Evolutionary conservation across 2,797 vertebrate genomes (phyloP), one percentile per base, ranked within the genome.

Genomic region (Leucoraja ocellata): DNA sequence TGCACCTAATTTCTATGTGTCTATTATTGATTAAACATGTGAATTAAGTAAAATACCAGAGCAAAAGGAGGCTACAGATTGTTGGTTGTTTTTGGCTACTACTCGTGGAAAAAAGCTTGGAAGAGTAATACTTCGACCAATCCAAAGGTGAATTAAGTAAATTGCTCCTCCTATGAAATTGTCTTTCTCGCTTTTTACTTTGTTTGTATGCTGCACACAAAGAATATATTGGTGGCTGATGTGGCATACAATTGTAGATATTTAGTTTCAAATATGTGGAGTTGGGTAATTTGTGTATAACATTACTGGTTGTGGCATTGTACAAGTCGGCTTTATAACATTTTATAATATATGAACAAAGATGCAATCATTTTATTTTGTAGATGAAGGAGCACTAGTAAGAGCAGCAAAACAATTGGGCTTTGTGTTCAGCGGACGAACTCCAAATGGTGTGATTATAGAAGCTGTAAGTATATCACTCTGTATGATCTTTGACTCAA

Each of bases 361-460:
- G 16, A 68, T 68, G 61, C 13, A 5, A 73, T 16, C 61, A 92
- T 58, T 8, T 93, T 39, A 95, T 95, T 93, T 94, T 95, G 18
- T 94, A 99, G 99, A 99, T 96, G 99, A 99, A 95, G 98, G 98
- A 28, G 98, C 99, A 0, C 95, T 99, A 95, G 99, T 99, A 95
- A 97, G 98, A 96, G 99, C 99, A 63, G 99, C 99, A 73, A 97
- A 94, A 68, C 97, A 97, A 94, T 95, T 99, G 93, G 98, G 95
- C 94, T 99, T 99, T 94, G 97, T 99, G 88, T 99, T 99, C 95
- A 98, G 98, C 36, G 99, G 98, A 94, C 96, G 99, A 95, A 99
- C 98, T 28, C 99, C 99, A 25, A 97, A 99, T 96, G 97, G 96
- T 0, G 98, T 99, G 94, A 98, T 99, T 93, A 97, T 98, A 94